Evolutionary conservation across 2,113 vertebrate species (phyloP), one percentile per base, ranked within the genome.

Genomic region (Cephalopholis sonnerati): DNA sequence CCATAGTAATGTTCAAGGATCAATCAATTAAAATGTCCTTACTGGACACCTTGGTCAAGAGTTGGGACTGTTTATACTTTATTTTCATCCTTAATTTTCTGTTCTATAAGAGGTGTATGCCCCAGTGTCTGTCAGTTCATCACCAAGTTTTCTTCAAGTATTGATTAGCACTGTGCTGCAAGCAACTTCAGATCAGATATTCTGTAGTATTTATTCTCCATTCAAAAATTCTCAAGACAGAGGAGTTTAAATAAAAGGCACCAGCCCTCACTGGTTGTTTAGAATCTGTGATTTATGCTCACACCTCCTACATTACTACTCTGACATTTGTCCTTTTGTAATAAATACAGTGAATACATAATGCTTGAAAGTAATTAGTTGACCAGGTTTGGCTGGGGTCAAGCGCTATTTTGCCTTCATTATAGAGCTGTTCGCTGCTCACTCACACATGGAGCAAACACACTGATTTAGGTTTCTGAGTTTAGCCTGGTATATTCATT

Each of bases 401-500:
- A 72, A 53, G n/a, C 51, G 48, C 24, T 67, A 44, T 46, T 74
- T 69, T 84, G 51, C 41, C 2, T 59, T 66, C 41, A 36, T 55
- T 53, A 75, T 25, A 58, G 39, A 83, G 54, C 20, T 71, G 54
- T 51, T 64, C 63, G 24, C 18, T 66, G 24, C 61, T 65, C 73
- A 54, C 51, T 70, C 41, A 69, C 68, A 79, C 55, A 79, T 27
- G 11, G 51, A 32, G 54, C 61, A 82, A 55, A 73, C 69, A 69
- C 57, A 77, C 50, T 16, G 17, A 82, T 76, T 80, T 3, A 65
- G 17, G 29, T 84, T 55, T 64, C 6, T 27, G 54, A 81, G 55
- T 53, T 69, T 48, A 66, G 48, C 18, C 62, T 18, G 25, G 15
- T 9, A 46, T 39, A 67, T 89, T 78, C 36, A 79, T 87, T 89